phyloP scores from a whole-genome alignment of 2,888 invertebrate genomes.

The Synanthedon formicaeformis region DNA sequence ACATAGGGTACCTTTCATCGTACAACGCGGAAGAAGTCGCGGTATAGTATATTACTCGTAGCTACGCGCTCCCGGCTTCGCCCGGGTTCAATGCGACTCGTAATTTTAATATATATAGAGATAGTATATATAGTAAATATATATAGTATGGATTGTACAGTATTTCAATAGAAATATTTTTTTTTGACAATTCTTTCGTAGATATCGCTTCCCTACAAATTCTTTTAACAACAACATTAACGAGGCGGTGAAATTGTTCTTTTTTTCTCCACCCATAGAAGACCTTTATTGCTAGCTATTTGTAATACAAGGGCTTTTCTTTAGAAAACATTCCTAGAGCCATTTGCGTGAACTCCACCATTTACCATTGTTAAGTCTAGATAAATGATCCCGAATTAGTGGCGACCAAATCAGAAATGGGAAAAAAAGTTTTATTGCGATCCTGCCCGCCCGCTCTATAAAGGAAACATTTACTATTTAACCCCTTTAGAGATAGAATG shows the following conservation, averaged over 20 bases:
- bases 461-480: background rate
- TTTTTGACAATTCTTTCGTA: no score
- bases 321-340: slow-evolving; percentile 21
- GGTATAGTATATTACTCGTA: no score
- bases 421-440: slow-evolving; percentile 5
- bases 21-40: no score
- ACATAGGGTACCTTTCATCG: no score
- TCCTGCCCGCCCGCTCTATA: background rate
- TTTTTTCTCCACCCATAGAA: slow-evolving; percentile 14
- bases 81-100: no score
- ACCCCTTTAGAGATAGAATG: background rate
- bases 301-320: slow-evolving; percentile 30
- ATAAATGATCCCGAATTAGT: slow-evolving; percentile 27
- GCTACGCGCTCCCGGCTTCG: no score
- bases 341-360: slow-evolving; percentile 30
- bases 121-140: no score
- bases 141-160: no score
- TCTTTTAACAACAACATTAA: background rate
- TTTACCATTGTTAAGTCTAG: slow-evolving; percentile 25
- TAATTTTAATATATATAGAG: no score
- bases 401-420: slow-evolving; percentile 13
- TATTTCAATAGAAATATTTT: no score
- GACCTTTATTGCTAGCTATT: slow-evolving; percentile 24
- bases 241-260: slow-evolving; percentile 12
- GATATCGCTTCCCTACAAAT: no score